Percentiles rank a stretch among this genome's conserved stretches.
These are phyloP conservation scores for Sthenelais limicola DNA, from an alignment of 2,888 invertebrate genomes.

Conservation along the genomic window DNA sequence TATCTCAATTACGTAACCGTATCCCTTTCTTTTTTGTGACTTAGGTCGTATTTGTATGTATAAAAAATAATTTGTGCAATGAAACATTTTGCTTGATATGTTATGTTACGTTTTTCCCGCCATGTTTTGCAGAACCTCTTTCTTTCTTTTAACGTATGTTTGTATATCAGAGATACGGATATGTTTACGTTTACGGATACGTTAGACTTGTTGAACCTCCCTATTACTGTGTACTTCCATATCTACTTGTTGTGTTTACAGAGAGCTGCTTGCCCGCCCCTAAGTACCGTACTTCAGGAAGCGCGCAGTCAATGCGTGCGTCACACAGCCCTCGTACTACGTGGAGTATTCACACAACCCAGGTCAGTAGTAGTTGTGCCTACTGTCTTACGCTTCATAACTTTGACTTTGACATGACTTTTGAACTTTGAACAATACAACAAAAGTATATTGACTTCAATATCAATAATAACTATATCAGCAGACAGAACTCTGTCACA, in stretches of 20 bases:
- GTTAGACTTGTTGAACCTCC: background rate
- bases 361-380: constrained; percentile 55
- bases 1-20: too few species aligned
- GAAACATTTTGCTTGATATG: background rate
- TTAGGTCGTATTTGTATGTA: too few species aligned
- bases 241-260: constrained; percentile 55
- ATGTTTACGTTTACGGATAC: background rate
- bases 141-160: background rate
- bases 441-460: too few species aligned
- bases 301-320: constrained; percentile 78
- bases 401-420: too few species aligned
- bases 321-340: constrained; percentile 77
- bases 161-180: background rate
- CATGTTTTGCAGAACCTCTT: background rate
- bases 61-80: too few species aligned
- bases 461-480: too few species aligned
- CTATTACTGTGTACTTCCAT: background rate
- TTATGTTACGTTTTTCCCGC: background rate
- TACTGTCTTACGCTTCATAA: too few species aligned
- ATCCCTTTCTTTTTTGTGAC: too few species aligned
- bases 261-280: constrained; percentile 82
- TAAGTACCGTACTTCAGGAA: constrained; percentile 79
- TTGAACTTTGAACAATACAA: too few species aligned
- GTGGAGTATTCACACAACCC: constrained; percentile 72
- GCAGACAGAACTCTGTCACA: too few species aligned